These are phyloP conservation scores for Cinara cedri DNA, from an alignment of 2,888 invertebrate species.

Conservation along the genomic window DNA sequence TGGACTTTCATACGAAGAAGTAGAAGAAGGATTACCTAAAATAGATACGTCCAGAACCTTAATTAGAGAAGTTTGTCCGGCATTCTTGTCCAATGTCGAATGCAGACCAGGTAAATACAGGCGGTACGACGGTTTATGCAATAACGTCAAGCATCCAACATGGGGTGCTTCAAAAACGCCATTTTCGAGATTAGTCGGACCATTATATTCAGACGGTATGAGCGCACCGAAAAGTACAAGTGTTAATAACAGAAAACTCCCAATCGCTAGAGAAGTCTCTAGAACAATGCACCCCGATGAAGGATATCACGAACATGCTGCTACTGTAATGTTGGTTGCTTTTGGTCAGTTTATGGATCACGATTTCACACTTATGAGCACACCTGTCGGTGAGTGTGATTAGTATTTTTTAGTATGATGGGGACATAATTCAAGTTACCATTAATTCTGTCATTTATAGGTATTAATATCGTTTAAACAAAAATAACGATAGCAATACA, in stretches of 20 bases:
- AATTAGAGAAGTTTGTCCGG: constrained; percentile 85
- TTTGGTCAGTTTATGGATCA: constrained; percentile 97
- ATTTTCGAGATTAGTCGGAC: constrained; percentile 80
- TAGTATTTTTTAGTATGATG: not conserved
- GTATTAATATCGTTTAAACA: too few relatives aligned
- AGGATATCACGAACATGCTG: constrained; percentile 91
- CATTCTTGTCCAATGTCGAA: constrained; percentile 84
- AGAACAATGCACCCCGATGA: constrained; percentile 92
- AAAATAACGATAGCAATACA: not conserved
- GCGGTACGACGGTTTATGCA: constrained; percentile 85
- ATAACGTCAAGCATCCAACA: constrained; percentile 85
- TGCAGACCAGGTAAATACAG: constrained; percentile 88
- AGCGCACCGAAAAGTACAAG: constrained; percentile 81
- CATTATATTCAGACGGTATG: constrained; percentile 84
- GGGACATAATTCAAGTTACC: not conserved
- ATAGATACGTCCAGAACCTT: constrained; percentile 88
- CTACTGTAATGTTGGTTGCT: constrained; percentile 90
- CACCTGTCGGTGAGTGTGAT: constrained; percentile 75
- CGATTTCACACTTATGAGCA: constrained; percentile 87
- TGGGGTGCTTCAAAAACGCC: constrained; percentile 90
- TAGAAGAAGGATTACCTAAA: constrained; percentile 83
- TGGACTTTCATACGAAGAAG: constrained; percentile 82
- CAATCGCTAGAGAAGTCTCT: constrained; percentile 83
- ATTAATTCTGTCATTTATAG: not conserved
- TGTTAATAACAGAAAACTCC: constrained; percentile 75